These are phyloP conservation scores for Clusia tigrina DNA, from an alignment of 2,888 invertebrate genomes.

Conservation along the genomic window DNA sequence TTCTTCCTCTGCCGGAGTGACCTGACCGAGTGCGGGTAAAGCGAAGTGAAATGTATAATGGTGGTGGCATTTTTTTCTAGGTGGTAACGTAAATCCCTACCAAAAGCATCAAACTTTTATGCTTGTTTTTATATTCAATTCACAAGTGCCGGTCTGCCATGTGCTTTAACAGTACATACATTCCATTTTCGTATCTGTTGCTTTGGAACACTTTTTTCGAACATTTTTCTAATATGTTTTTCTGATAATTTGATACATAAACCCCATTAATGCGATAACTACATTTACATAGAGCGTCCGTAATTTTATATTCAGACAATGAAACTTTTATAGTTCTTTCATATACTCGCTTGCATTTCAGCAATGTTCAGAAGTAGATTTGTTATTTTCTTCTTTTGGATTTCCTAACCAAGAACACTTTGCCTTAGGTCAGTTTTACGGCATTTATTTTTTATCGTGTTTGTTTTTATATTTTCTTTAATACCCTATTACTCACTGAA, in stretches of 20 bases:
- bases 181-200: slow-evolving; percentile 37
- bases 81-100: slow-evolving; percentile 21
- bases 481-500: slow-evolving; percentile 30
- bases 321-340: slow-evolving; percentile 13
- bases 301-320: slow-evolving; percentile 22
- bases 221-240: slow-evolving; percentile 24
- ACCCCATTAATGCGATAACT: slow-evolving; percentile 45
- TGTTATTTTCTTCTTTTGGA: slow-evolving; percentile 2
- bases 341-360: not conserved
- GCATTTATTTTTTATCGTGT: slow-evolving; percentile 13
- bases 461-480: slow-evolving; percentile 23
- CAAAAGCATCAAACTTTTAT: slow-evolving; percentile 51
- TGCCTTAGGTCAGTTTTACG: slow-evolving; percentile 38
- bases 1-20: slow-evolving; percentile 16
- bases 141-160: slow-evolving; percentile 40
- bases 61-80: slow-evolving; percentile 11
- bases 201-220: slow-evolving; percentile 22
- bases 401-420: slow-evolving; percentile 30
- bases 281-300: slow-evolving; percentile 34
- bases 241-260: slow-evolving; percentile 47
- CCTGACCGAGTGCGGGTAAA: not conserved
- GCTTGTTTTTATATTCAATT: slow-evolving; percentile 57
- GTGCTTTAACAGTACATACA: not conserved
- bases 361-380: slow-evolving; percentile 2
- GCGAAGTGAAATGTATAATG: slow-evolving; percentile 5